Evolutionary conservation across 2,888 invertebrate species (phyloP), one percentile per base, ranked within the genome.

Genomic region (Cryptocheilus praepositus): DNA sequence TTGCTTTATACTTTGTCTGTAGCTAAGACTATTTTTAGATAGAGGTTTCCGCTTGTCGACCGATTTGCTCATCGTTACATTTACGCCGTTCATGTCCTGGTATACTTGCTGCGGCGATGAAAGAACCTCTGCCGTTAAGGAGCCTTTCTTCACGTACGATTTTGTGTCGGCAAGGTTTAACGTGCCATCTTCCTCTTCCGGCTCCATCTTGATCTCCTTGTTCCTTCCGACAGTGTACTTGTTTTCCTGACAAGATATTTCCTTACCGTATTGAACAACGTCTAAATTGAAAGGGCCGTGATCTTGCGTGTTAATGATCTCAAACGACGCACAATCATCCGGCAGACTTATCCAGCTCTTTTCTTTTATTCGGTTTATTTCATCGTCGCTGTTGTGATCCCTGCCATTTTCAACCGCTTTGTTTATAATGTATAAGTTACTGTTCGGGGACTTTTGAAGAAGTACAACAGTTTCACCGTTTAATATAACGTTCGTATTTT

Each of bases 371-470:
- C 66, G 68, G 0, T 58, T 65, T 0, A 71, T 67, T 0, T 83
- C 85, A 7, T 85, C 85, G 5, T 80, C 82, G 2, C 51, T 77
- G 52, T 67, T 68, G 22, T 75, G 67, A 56, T 81, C 61, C 62
- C 76, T 46, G 4, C 28, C 60, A 62, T 81, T 85, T 28, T 86
- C 86, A 0, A 83, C 81, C 0, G 89, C 88, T 71, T 89, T 89
- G 64, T 88, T 89, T 45, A 88, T 88, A 2, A 88, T 86, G 66
- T 87, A 89, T 11, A 88, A 70, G 74, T 89, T 88, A 52, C 88
- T 88, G 65, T 89, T 86, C 0, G 88, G 88, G 2, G 88, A 86
- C 51, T 88, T 89, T 68, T 85, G 86, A 25, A 85, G 53, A 2
- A 88, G 62, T 18, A 87, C 82, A 5, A 89, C 82, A 0, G 88